Percentiles rank a stretch among this genome's conserved stretches.
Evolutionary conservation across 2,797 vertebrate species (phyloP).

Genomic region (Phyllotis vaccarum): DNA sequence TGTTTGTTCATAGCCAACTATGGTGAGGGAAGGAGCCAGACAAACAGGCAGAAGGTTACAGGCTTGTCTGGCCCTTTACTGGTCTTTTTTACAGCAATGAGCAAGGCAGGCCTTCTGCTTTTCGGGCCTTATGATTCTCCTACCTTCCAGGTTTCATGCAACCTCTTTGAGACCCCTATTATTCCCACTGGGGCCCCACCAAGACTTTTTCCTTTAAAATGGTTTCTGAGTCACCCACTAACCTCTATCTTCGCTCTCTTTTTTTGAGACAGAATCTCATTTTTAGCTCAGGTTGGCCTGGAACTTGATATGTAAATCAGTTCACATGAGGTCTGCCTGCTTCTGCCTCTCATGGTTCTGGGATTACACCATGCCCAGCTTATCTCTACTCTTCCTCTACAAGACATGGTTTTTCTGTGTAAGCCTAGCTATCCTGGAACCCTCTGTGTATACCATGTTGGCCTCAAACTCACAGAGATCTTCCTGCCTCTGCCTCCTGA

Average conservation of each 20-base stretch:
- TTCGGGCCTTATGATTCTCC: background rate
- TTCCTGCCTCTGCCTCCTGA: background rate
- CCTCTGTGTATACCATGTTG: background rate
- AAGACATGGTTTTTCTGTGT: background rate
- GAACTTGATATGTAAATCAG: background rate
- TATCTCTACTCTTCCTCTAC: no score
- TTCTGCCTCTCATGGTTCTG: no score
- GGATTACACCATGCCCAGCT: no score
- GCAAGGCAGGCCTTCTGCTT: background rate
- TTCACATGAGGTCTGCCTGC: no score
- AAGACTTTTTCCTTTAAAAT: background rate
- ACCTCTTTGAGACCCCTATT: background rate
- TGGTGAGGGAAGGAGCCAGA: background rate
- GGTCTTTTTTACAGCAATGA: background rate
- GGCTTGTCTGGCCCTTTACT: background rate
- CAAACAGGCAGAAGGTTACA: background rate
- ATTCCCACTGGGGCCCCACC: no score
- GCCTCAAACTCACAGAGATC: background rate
- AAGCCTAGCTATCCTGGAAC: background rate
- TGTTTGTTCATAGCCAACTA: background rate
- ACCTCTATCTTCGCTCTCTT: background rate
- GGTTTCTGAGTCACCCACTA: background rate
- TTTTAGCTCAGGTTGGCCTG: background rate
- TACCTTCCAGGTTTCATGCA: no score
- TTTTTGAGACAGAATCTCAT: background rate